Evolutionary conservation across 2,888 invertebrate species (phyloP).

Genomic region (Aplocera efformata): DNA sequence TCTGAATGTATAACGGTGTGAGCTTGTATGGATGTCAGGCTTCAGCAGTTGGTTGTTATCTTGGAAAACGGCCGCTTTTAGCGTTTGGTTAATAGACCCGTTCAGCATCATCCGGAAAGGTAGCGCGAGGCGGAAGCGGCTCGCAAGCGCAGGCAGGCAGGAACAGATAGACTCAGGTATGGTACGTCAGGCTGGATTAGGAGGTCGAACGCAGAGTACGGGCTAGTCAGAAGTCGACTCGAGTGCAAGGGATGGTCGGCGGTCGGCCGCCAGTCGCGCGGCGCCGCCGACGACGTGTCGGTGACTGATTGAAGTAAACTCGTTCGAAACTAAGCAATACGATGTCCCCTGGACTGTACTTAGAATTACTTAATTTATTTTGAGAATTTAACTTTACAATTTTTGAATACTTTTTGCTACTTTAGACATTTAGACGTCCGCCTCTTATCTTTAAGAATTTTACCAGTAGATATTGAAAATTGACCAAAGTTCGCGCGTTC

Average conservation of each 20-base stretch:
- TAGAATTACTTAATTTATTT: conserved; percentile 79
- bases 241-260: conserved; percentile 50
- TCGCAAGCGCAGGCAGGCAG: conserved; percentile 33
- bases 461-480: conserved; percentile 51
- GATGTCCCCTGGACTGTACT: conserved; percentile 77
- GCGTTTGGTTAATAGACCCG: conserved; percentile 66
- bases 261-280: conserved; percentile 32
- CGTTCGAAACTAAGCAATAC: conserved; percentile 69
- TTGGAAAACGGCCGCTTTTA: conserved; percentile 61
- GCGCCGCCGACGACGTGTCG: conserved; percentile 59
- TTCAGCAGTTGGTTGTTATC: conserved; percentile 71
- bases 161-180: conserved; percentile 28
- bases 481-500: conserved; percentile 40
- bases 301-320: conserved; percentile 71
- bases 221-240: conserved; percentile 54
- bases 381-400: conserved; percentile 75
- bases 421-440: conserved; percentile 73
- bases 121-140: conserved; percentile 53
- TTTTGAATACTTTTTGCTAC: conserved; percentile 71
- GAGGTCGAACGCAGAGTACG: conserved; percentile 43
- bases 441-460: conserved; percentile 70
- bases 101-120: conserved; percentile 49
- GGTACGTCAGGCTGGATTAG: conserved; percentile 37
- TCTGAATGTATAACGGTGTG: conserved; percentile 67
- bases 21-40: conserved; percentile 64